phyloP scores from a whole-genome alignment of 1,140 invertebrate genomes.

The Lordiphosa mommai region DNA sequence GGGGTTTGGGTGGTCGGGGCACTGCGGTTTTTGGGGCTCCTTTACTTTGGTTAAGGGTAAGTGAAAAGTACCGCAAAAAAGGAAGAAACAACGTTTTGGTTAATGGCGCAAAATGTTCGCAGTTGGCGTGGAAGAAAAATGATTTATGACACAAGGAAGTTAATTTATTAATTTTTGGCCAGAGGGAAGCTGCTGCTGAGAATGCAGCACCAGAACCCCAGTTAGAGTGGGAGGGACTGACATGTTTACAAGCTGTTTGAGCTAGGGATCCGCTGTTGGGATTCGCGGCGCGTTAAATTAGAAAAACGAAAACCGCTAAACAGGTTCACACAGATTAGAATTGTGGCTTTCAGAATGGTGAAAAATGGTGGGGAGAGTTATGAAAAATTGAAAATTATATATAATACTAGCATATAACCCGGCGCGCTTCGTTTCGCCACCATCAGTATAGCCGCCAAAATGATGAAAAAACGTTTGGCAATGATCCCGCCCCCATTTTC shows the following conservation, averaged over 20 bases:
- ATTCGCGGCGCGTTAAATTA: conserved; percentile 17
- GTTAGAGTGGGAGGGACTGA: conserved; percentile 7
- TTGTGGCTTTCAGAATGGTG: no score
- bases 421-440: no score
- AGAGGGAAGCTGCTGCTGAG: background rate
- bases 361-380: background rate
- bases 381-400: background rate
- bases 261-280: conserved; percentile 27
- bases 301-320: conserved; percentile 19
- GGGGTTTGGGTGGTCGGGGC: conserved; percentile 30
- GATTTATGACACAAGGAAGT: conserved; percentile 77
- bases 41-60: conserved; percentile 58
- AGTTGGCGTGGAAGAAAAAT: conserved; percentile 66
- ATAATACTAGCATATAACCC: no score
- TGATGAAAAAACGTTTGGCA: no score
- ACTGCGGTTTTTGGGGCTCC: conserved; percentile 33
- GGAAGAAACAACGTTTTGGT: conserved; percentile 52
- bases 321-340: conserved; percentile 29
- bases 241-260: conserved; percentile 56
- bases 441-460: no score
- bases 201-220: background rate
- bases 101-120: conserved; percentile 76
- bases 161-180: conserved; percentile 75
- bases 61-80: conserved; percentile 68
- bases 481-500: no score